These are phyloP conservation scores for Amblyteles armatorius DNA, from an alignment of 2,888 invertebrate species.

Conservation along the genomic window DNA sequence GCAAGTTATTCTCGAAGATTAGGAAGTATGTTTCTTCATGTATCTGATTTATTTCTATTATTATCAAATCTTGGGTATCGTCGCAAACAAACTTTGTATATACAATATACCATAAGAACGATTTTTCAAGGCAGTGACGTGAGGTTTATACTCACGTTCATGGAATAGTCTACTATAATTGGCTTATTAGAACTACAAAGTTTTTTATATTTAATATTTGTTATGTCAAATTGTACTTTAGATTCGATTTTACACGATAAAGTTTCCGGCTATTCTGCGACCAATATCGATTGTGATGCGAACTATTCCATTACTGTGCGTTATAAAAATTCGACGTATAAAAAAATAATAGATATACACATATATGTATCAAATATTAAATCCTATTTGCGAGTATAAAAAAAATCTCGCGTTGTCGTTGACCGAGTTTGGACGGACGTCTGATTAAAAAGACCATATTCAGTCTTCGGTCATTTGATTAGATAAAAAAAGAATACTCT, in stretches of 20 bases:
- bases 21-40: neutral
- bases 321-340: constrained; percentile 34
- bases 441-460: constrained; percentile 72
- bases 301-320: neutral
- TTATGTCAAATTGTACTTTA: constrained; percentile 51
- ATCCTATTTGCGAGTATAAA: constrained; percentile 37
- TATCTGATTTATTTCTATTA: neutral
- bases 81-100: constrained; percentile 5
- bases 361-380: constrained; percentile 17
- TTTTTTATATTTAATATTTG: constrained; percentile 18
- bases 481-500: constrained; percentile 33
- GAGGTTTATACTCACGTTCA: constrained; percentile 7
- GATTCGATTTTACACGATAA: neutral
- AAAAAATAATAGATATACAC: constrained; percentile 43
- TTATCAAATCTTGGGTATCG: neutral
- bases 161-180: constrained; percentile 7
- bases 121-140: constrained; percentile 10
- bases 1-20: neutral
- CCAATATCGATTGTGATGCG: neutral
- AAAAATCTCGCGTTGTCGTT: constrained; percentile 33
- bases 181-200: constrained; percentile 12
- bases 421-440: constrained; percentile 79
- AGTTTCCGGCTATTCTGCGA: constrained; percentile 6
- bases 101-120: constrained; percentile 5
- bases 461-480: constrained; percentile 77